Percentiles rank a stretch among this genome's conserved stretches.
These are phyloP conservation scores for Fistularia tabacaria DNA, from an alignment of 2,797 vertebrate genomes.

Conservation along the genomic window DNA sequence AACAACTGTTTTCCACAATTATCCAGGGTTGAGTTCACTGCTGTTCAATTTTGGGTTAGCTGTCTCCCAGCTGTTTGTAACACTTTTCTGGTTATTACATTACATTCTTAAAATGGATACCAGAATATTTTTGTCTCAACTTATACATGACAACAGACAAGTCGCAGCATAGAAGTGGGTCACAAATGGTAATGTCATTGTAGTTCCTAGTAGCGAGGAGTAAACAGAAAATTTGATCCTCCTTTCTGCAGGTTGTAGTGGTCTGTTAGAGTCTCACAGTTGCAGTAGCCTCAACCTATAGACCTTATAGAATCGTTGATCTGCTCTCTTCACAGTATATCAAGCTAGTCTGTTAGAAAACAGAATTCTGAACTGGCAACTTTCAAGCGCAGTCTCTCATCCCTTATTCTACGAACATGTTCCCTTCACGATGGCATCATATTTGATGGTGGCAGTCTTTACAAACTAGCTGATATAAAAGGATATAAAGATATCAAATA, in stretches of 20 bases:
- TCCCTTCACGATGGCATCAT: constrained; percentile 1
- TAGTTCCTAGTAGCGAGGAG: not conserved
- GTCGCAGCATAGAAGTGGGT: not conserved
- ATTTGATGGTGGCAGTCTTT: constrained; percentile 10
- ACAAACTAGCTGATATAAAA: constrained; percentile 8
- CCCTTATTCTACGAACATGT: constrained; percentile 1
- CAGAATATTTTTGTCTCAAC: too few relatives aligned
- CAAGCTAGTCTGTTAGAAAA: not conserved
- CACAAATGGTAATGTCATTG: not conserved
- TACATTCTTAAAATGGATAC: too few relatives aligned
- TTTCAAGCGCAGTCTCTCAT: constrained; percentile 16
- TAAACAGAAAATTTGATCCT: too few relatives aligned
- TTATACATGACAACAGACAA: too few relatives aligned
- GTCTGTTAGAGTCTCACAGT: not conserved
- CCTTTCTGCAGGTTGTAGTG: not conserved
- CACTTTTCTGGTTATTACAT: too few relatives aligned
- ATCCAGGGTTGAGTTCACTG: too few relatives aligned
- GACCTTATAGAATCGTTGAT: constrained; percentile 2
- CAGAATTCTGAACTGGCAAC: constrained; percentile 14
- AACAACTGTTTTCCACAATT: too few relatives aligned
- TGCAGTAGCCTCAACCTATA: not conserved
- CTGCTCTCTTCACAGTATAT: constrained; percentile 9
- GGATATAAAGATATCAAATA: constrained; percentile 45
- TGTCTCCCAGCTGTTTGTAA: too few relatives aligned
- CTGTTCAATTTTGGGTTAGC: too few relatives aligned